Evolutionary conservation across 2,888 invertebrate genomes (phyloP).

Genomic region (Euplagia quadripunctaria): DNA sequence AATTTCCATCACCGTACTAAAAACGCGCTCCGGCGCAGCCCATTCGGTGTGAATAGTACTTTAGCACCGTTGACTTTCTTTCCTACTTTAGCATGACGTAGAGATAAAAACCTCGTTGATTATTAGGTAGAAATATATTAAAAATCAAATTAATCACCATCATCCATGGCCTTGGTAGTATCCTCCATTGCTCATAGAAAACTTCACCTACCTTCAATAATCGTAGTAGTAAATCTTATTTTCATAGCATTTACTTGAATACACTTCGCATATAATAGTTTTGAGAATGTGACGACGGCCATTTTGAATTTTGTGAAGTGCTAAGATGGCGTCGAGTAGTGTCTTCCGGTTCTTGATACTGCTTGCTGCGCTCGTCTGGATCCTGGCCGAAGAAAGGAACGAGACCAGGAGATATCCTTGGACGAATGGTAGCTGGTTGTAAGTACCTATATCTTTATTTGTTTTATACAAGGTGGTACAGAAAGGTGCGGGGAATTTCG

Average conservation of each 20-base stretch:
- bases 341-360: conserved; percentile 76
- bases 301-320: conserved; percentile 40
- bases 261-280: background rate
- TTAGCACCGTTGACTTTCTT: too few relatives aligned
- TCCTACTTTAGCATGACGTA: too few relatives aligned
- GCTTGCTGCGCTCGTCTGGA: conserved; percentile 74
- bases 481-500: too few relatives aligned
- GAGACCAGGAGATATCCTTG: conserved; percentile 64
- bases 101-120: too few relatives aligned
- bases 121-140: too few relatives aligned
- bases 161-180: background rate
- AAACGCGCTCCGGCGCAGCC: too few relatives aligned
- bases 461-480: background rate
- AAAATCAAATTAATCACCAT: background rate
- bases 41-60: too few relatives aligned
- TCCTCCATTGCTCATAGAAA: background rate
- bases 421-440: conserved; percentile 84
- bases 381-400: conserved; percentile 64
- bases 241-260: conserved; percentile 4
- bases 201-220: background rate
- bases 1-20: too few relatives aligned
- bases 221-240: background rate
- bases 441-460: conserved; percentile 58
- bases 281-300: conserved; percentile 48
- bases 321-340: conserved; percentile 72